Evolutionary conservation across 2,113 vertebrate species (phyloP), one percentile per base, ranked within the genome.

Genomic region (Trochalopteron elliotii): DNA sequence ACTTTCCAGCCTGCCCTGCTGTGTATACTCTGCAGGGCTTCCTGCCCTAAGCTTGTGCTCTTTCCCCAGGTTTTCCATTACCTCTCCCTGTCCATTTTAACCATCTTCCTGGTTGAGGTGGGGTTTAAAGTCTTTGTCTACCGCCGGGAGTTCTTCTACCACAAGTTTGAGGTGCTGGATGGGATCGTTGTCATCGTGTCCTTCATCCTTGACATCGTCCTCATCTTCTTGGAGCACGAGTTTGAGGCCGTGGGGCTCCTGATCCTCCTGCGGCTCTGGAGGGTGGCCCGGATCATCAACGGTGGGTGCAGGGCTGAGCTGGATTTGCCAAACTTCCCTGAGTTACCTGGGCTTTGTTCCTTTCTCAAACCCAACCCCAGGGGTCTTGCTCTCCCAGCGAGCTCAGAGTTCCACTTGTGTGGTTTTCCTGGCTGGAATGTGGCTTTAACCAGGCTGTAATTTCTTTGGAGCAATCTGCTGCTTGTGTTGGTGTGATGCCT

Each of bases 111-210:
- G 98, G 74, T 99, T 65, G 99, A 99, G 95, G 94, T 99, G 91
- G 90, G 50, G 25, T 98, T 98, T 10, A 99, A 99, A 87, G 61
- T 99, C 22, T 99, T 91, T 5, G 97, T 98, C 15, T 99, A 98
- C 89, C 98, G 97, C 44, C 28, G 98, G 67, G 99, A 99, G 96
- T 99, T 99, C 97, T 99, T 99, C 84, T 95, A 98, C 20, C 99
- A 99, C 97, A 99, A 99, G 96, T 99, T 99, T 6, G 99, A 99
- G 76, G 98, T 99, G 93, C 98, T 99, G 98, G 99, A 99, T 0
- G 98, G 97, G 16, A 4, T 98, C 0, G 98, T 99, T 11, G 99
- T 99, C 27, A 22, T 99, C 0, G 88, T 99, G 57, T 99, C 99
- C 1, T 99, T 99, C 44, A 57, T 99, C 75, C 95, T 99, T 0